Percentiles rank a stretch among this genome's conserved stretches.
Evolutionary conservation across 2,888 invertebrate species (phyloP).

Genomic region (Allophyes oxyacanthae): DNA sequence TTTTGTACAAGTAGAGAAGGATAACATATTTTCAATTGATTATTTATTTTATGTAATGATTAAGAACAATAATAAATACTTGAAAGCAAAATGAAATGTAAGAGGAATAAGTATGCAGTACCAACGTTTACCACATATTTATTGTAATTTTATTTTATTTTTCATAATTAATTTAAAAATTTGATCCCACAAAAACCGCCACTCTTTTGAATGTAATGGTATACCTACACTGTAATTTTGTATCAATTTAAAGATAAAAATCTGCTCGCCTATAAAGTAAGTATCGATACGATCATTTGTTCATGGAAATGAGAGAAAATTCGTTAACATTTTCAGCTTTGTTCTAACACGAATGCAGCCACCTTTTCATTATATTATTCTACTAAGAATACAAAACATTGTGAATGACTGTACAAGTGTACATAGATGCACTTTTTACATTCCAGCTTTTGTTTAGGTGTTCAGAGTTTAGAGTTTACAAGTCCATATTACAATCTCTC

Average conservation of each 20-base stretch:
- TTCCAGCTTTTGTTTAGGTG: neutral
- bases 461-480: neutral
- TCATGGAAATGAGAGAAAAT: slow-evolving; percentile 16
- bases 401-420: neutral
- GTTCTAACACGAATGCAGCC: slow-evolving; percentile 11
- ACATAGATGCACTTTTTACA: slow-evolving; percentile 3
- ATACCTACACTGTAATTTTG: slow-evolving; percentile 6
- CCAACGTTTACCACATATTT: too few relatives aligned
- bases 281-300: slow-evolving; percentile 24
- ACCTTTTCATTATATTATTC: slow-evolving; percentile 8
- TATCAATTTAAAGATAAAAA: slow-evolving; percentile 8
- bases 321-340: slow-evolving; percentile 21
- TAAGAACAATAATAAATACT: too few relatives aligned
- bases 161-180: too few relatives aligned
- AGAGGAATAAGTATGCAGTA: too few relatives aligned
- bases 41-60: too few relatives aligned
- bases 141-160: too few relatives aligned
- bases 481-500: too few relatives aligned
- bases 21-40: too few relatives aligned
- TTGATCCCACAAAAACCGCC: neutral
- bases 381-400: slow-evolving; percentile 10
- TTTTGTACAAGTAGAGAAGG: slow-evolving; percentile 1
- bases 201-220: neutral
- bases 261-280: neutral
- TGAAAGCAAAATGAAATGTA: too few relatives aligned